Conservation (phyloP, 2,888 invertebrate genomes). For the Temnothorax rugatulus region DNA sequence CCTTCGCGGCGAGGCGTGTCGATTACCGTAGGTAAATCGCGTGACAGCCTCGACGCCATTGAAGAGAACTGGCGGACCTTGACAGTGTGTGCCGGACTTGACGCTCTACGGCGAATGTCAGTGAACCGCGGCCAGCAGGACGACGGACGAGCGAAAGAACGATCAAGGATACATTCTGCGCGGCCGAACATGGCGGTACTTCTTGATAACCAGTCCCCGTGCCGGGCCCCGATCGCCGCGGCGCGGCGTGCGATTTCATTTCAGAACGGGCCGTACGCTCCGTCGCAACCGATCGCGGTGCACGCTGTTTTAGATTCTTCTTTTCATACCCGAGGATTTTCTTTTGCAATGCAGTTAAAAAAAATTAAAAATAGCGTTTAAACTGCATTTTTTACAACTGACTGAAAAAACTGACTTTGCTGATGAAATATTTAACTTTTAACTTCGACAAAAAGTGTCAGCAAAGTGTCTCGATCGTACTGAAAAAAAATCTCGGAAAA, state of each 20-base stretch:
- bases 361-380: no score
- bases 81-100: constrained; percentile 77
- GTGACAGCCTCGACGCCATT: constrained; percentile 79
- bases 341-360: no score
- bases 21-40: constrained; percentile 81
- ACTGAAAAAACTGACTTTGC: no score
- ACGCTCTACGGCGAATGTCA: constrained; percentile 77
- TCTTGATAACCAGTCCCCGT: constrained; percentile 30
- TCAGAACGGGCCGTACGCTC: not conserved
- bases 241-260: constrained; percentile 6
- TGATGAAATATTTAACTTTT: no score
- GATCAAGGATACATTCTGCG: constrained; percentile 75
- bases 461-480: no score
- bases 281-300: not conserved
- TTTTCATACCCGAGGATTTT: not conserved
- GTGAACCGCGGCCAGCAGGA: constrained; percentile 78
- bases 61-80: constrained; percentile 82
- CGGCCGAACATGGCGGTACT: constrained; percentile 29
- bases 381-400: no score
- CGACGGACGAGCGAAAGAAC: constrained; percentile 68
- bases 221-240: not conserved
- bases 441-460: no score
- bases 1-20: constrained; percentile 78
- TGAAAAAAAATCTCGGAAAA: no score
- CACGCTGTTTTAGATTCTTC: not conserved